Evolutionary conservation across 1,140 invertebrate species (phyloP), one percentile per base, ranked within the genome.

Genomic region (Stratiolaelaps scimitus): DNA sequence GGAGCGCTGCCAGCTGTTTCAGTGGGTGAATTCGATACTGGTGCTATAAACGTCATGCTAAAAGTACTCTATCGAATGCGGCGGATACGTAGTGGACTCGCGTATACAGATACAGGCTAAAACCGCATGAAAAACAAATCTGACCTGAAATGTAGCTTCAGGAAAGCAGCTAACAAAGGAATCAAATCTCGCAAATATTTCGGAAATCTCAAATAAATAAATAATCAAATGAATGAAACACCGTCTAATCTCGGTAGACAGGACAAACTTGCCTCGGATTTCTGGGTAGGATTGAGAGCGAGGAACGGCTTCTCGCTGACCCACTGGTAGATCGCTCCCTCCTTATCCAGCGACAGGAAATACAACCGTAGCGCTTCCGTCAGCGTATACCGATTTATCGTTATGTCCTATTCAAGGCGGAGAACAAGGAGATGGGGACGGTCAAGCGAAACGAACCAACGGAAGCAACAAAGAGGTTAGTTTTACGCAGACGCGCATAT

Each of bases 341-440:
- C 43, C 43, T 23, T 69, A 28, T 45, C 64, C 68, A 87, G 75
- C 34, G 87, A 83, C 69, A 87, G 88, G 7, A 94, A 83, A 74
- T 92, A 94, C 72, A 96, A 87, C 64, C 91, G 78, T 7, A 96
- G 75, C 40, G 95, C 84, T 76, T 97, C 92, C 43, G 87, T 89
- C n/a, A 97, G 80, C 73, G 91, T 92, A 15, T 83, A 83, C 67
- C 90, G 86, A 0, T 87, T 93, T 26, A 95, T 88, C 71, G 93
- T 90, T 1, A 89, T 87, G 73, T 93, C 89, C 29, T 88, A 83
- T 5, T 95, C 79, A 88, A 91, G 75, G 95, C 91, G 0, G 88
- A 88, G 0, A 95, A 77, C 2, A 88, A 80, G 0, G 90, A 45
- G 72, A 65, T 17, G 7, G 46, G 64, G 17, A 64, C 68, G 29